Conservation (phyloP, 2,113 vertebrate genomes). For the Sapayoa aenigma region DNA sequence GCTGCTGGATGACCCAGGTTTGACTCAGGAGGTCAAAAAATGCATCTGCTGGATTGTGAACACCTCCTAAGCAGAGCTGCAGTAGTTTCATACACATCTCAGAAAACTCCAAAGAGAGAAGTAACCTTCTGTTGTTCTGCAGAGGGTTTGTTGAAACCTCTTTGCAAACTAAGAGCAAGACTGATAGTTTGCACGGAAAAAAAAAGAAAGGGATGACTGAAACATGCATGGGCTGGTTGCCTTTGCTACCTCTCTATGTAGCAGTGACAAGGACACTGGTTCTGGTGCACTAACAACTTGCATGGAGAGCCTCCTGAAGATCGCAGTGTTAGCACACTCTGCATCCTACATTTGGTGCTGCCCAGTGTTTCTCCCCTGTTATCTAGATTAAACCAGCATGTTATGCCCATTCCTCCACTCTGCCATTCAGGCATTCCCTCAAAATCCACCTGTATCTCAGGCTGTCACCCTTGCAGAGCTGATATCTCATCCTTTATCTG, state of each 20-base stretch:
- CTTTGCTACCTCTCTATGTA: neutral
- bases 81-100: neutral
- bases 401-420: neutral
- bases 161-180: neutral
- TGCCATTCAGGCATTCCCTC: neutral
- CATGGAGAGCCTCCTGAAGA: neutral
- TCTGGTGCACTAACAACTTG: neutral
- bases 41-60: neutral
- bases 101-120: neutral
- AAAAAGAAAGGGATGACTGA: neutral
- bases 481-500: neutral
- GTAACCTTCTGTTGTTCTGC: neutral
- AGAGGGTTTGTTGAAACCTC: neutral
- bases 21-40: neutral
- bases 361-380: fast-evolving
- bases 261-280: neutral
- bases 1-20: neutral
- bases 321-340: fast-evolving
- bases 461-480: neutral
- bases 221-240: neutral
- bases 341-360: neutral
- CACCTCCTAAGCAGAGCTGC: neutral
- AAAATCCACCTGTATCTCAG: neutral
- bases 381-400: neutral
- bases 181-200: neutral